A percentile compares a stretch with the other conserved stretches of the same genome.
These are phyloP conservation scores for Phylloscopus trochilus DNA, from an alignment of 2,113 vertebrate species.

Conservation along the genomic window DNA sequence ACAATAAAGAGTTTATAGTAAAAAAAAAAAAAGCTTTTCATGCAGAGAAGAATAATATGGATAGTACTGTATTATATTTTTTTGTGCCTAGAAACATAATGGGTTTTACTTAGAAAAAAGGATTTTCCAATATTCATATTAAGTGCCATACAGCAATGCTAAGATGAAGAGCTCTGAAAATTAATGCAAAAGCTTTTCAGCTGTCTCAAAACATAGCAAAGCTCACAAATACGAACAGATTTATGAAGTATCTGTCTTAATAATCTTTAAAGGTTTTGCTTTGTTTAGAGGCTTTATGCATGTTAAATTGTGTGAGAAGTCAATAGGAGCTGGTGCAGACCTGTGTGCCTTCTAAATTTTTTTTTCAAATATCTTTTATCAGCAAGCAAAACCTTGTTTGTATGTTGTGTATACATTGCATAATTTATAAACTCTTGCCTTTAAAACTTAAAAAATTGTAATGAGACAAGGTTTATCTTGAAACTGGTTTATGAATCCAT, in stretches of 20 bases:
- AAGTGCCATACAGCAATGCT: not conserved
- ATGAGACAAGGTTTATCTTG: not conserved
- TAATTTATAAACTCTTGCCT: not conserved
- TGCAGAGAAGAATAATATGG: not conserved
- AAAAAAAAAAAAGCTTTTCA: not conserved
- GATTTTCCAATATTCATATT: not conserved
- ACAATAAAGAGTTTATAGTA: not conserved
- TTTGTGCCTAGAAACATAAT: not conserved
- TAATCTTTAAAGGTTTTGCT: not conserved
- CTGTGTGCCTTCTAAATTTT: not conserved
- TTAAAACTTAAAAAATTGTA: not conserved
- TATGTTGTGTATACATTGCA: not conserved
- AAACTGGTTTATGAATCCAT: not conserved
- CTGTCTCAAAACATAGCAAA: not conserved
- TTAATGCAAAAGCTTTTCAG: not conserved
- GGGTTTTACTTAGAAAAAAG: not conserved
- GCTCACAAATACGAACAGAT: not conserved
- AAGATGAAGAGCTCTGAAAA: not conserved
- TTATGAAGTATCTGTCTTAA: not conserved
- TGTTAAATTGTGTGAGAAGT: not conserved
- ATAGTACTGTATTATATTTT: not conserved
- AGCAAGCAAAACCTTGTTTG: not conserved
- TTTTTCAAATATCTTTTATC: not conserved
- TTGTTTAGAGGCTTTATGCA: not conserved
- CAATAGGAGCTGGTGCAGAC: not conserved